Evolutionary conservation across 2,797 vertebrate species (phyloP), one percentile per base, ranked within the genome.

Genomic region (Astyanax mexicanus): DNA sequence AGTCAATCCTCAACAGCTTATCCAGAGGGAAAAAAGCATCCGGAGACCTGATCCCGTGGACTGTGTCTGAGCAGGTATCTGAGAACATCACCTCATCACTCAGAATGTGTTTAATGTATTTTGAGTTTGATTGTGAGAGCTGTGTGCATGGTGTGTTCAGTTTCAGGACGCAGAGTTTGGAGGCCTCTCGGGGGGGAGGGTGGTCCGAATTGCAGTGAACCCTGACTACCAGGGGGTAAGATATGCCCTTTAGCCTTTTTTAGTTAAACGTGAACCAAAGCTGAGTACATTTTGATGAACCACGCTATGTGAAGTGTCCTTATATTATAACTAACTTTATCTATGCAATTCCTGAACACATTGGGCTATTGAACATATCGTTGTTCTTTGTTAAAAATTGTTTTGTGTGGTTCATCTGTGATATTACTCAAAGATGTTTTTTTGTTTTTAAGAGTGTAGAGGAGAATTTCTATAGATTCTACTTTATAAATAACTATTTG

Each of bases 21-120:
- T 97, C 97, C n/a, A 92, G 98, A 83, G 98, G 98, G n/a, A 98
- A 95, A 89, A 99, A 99, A 74, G 98, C 98, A 19, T 95, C 96
- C 0, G 98, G 98, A 1, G 98, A 99, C 84, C 95, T 99, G 45
- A 99, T 99, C 86, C 98, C 98, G 0, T 99, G 98, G 98, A 98
- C 96, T 0, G 75, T 99, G 55, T 99, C 98, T 0, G 98, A 99
- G 73, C 98, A 99, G 96, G 98, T 99, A 85, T 21, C 4, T 7
- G n/a, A 19, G 6, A 38, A 38, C 42, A 1, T 42, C 42, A 6
- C 3, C 3, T 5, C 0, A 17, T 25, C 10, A 52, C 3, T n/a
- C 49, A 23, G n/a, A 21, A 7, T 21, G 19, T 19, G 5, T 42
- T 12, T 40, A 13, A 23, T 21, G n/a, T n/a, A n/a, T n/a, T n/a